Evolutionary conservation across 2,888 invertebrate genomes (phyloP).

Genomic region (Protophormia terraenovae): DNA sequence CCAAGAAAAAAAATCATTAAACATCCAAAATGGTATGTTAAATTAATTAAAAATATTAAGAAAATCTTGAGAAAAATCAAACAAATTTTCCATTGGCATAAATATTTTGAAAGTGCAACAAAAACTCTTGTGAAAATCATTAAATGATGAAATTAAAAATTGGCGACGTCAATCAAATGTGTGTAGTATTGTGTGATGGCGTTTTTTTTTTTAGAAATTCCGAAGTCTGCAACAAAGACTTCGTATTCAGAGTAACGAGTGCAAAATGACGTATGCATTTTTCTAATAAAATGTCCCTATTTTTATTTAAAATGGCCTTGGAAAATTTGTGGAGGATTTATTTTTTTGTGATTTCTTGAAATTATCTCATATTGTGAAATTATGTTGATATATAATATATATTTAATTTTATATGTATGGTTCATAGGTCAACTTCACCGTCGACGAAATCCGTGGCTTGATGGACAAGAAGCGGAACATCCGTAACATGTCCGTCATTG

Average conservation of each 20-base stretch:
- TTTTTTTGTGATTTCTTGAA: background rate
- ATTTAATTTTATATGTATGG: conserved; percentile 11
- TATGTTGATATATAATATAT: conserved; percentile 1
- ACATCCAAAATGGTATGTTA: conserved; percentile 83
- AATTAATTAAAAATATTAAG: conserved; percentile 64
- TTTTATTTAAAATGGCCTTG: conserved; percentile 24
- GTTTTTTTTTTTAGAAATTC: conserved; percentile 25
- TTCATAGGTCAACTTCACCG: conserved; percentile 99
- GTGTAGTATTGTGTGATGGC: conserved; percentile 56
- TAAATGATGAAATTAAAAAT: conserved; percentile 62
- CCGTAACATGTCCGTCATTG: conserved; percentile 99
- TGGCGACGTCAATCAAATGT: background rate
- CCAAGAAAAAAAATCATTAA: conserved; percentile 87
- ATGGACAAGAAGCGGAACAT: conserved; percentile 99
- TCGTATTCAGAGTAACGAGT: conserved; percentile 62
- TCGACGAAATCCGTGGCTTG: conserved; percentile 99
- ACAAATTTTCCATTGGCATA: conserved; percentile 36
- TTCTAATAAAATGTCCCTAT: conserved; percentile 57
- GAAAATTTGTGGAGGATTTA: conserved; percentile 19
- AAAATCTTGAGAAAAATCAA: conserved; percentile 9
- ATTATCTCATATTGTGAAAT: conserved; percentile 15
- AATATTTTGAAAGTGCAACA: conserved; percentile 55
- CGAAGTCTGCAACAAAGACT: conserved; percentile 48
- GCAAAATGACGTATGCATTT: conserved; percentile 76
- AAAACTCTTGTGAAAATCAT: conserved; percentile 37